A percentile compares a stretch with the other conserved stretches of the same genome.
Conservation (phyloP, 1,140 invertebrate genomes). For the Goniozus legneri region DNA sequence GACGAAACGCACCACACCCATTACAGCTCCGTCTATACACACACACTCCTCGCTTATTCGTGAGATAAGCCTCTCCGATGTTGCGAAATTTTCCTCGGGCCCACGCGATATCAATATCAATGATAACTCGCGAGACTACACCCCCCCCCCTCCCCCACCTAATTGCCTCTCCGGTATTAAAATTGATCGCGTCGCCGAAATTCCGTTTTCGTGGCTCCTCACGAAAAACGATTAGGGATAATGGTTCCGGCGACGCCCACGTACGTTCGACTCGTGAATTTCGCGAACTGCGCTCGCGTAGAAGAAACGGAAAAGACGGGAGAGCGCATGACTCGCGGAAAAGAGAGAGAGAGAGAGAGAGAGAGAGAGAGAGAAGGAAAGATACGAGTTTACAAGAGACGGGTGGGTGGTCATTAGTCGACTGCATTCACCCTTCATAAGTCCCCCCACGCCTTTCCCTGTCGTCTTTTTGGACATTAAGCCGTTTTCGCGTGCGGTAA, state of each 20-base stretch:
- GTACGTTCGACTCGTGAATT: too few relatives aligned
- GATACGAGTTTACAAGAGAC: constrained; percentile 28
- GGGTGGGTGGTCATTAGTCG: constrained; percentile 27
- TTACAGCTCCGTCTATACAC: constrained; percentile 8
- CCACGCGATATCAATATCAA: too few relatives aligned
- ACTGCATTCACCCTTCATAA: constrained; percentile 12
- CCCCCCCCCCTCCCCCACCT: too few relatives aligned
- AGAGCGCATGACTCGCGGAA: constrained; percentile 5
- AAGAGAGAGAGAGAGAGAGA: constrained; percentile 16
- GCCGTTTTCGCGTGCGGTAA: constrained; percentile 33
- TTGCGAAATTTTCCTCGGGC: too few relatives aligned
- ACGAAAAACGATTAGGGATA: constrained; percentile 35
- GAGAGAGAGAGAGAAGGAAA: constrained; percentile 11
- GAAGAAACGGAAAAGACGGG: too few relatives aligned
- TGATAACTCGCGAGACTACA: too few relatives aligned
- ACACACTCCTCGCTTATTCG: too few relatives aligned
- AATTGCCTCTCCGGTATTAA: too few relatives aligned
- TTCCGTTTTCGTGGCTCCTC: too few relatives aligned
- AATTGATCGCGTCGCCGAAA: too few relatives aligned
- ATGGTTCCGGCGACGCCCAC: constrained; percentile 25
- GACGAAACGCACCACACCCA: constrained; percentile 28
- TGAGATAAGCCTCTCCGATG: too few relatives aligned
- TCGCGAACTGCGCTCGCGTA: too few relatives aligned
- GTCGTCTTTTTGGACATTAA: constrained; percentile 32
- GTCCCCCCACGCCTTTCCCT: constrained; percentile 8